These are phyloP conservation scores for Ascaphus truei DNA, from an alignment of 2,113 vertebrate species.

Conservation along the genomic window DNA sequence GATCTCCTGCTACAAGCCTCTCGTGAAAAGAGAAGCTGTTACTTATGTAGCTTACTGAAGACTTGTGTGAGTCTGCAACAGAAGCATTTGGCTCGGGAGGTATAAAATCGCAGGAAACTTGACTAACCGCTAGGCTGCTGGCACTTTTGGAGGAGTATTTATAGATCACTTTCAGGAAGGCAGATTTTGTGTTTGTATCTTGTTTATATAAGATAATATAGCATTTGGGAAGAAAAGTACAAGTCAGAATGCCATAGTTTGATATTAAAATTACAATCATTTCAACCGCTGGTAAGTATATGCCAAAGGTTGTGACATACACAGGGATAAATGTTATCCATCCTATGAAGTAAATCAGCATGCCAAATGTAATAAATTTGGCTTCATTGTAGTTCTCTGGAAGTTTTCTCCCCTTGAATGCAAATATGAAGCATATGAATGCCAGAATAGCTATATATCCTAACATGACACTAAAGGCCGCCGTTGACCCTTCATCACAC, in stretches of 20 bases:
- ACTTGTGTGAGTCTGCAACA: not conserved
- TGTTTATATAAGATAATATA: conserved; percentile 81
- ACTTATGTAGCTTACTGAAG: conserved; percentile 26
- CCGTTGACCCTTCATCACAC: conserved; percentile 72
- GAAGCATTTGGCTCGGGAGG: conserved; percentile 10
- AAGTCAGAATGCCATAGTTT: conserved; percentile 79
- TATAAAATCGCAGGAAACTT: conserved; percentile 47
- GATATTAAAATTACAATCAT: conserved; percentile 85
- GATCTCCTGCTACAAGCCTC: conserved; percentile 22
- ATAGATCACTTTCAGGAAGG: conserved; percentile 75
- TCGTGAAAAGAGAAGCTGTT: conserved; percentile 43
- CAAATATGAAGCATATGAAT: conserved; percentile 77
- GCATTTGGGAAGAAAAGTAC: conserved; percentile 83
- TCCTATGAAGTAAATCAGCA: conserved; percentile 85
- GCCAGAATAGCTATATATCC: conserved; percentile 73
- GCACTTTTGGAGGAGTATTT: conserved; percentile 68
- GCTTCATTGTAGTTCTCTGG: conserved; percentile 86
- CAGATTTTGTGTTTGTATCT: conserved; percentile 76
- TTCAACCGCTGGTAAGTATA: conserved; percentile 79
- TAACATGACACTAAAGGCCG: conserved; percentile 76
- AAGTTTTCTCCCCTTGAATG: conserved; percentile 81
- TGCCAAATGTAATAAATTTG: conserved; percentile 86
- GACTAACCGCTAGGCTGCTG: conserved; percentile 51
- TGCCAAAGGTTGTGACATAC: conserved; percentile 73
- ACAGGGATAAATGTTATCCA: conserved; percentile 83